These are phyloP conservation scores for Sylvia atricapilla DNA, from an alignment of 2,113 vertebrate genomes.

Conservation along the genomic window DNA sequence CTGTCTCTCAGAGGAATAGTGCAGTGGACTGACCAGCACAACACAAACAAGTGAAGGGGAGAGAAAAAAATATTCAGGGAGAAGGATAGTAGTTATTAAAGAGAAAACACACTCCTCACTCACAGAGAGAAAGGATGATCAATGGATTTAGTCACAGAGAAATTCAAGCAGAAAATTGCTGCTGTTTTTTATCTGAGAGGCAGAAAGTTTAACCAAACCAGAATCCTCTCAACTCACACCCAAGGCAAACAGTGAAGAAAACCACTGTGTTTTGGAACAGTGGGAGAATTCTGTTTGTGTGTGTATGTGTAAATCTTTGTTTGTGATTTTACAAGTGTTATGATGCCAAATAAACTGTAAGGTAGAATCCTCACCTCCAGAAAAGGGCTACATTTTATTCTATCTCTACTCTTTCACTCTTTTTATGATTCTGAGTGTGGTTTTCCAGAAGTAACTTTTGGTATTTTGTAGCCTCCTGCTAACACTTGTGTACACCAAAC, in stretches of 20 bases:
- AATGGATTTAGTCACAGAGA: conserved; percentile 99
- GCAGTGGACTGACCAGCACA: conserved; percentile 92
- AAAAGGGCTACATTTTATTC: background rate
- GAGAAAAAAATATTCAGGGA: conserved; percentile 80
- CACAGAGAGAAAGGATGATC: conserved; percentile 96
- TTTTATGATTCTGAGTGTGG: background rate
- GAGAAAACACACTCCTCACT: conserved; percentile 98
- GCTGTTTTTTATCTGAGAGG: conserved; percentile 94
- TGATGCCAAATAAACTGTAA: background rate
- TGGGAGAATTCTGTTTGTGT: background rate
- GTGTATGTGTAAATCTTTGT: background rate
- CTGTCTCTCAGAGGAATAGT: conserved; percentile 92
- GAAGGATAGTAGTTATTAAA: conserved; percentile 99
- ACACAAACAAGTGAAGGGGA: conserved; percentile 86
- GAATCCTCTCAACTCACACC: conserved; percentile 65
- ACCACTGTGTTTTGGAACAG: background rate
- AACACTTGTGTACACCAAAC: background rate
- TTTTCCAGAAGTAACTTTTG: background rate
- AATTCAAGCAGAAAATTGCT: conserved; percentile 99
- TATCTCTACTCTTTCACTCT: background rate
- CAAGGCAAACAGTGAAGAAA: conserved; percentile 27
- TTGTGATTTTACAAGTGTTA: background rate
- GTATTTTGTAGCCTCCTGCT: background rate
- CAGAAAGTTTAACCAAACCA: conserved; percentile 79
- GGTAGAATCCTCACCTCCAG: background rate